Base-by-base conservation (phyloP, 2,113 vertebrate species). In the Limnothrissa miodon region DNA sequence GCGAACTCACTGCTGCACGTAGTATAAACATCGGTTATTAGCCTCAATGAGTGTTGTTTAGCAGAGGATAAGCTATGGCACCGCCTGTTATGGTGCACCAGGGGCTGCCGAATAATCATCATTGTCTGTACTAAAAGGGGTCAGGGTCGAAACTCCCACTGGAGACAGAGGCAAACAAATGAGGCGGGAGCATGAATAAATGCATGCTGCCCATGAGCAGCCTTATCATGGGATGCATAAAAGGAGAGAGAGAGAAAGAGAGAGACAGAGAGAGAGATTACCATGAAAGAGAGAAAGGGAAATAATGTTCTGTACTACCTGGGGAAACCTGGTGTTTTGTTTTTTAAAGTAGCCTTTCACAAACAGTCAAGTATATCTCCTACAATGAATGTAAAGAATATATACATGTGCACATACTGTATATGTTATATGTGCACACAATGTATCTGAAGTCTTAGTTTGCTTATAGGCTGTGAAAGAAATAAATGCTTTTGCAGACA, bases 61-160 rank as follows among this genome's bases (percentile, higher is more conserved):
- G 74, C 66, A 39, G 78, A 46, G 80, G 80, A 25, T 74, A 62
- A 59, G 82, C 59, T 80, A 23, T 51, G 53, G 44, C 78, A 74
- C 23, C 33, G 48, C 46, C 79, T 59, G 39, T 74, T 81, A 80
- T 78, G 39, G 80, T 81, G 17, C 66, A 79, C 81, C 84, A 84
- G 33, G 78, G 81, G 80, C 62, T 81, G 79, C 45, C 11, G 62
- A 84, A 81, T 74, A 87, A 85, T 83, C 79, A 81, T 84, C 44
- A 84, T 56, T 62, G 39, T 80, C 36, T 83, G 70, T 88, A 84
- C 80, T 78, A 82, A 85, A 86, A 85, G 83, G 87, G 87, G 80
- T 86, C 80, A 81, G 84, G 81, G 56, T 84, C 83, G 36, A 29
- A 66, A 51, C 56, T 83, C 81, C 83, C 78, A 84, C 78, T 82